A percentile compares a stretch with the other conserved stretches of the same genome.
These are phyloP conservation scores for Caligus rogercresseyi DNA, from an alignment of 1,140 invertebrate species.

Conservation along the genomic window DNA sequence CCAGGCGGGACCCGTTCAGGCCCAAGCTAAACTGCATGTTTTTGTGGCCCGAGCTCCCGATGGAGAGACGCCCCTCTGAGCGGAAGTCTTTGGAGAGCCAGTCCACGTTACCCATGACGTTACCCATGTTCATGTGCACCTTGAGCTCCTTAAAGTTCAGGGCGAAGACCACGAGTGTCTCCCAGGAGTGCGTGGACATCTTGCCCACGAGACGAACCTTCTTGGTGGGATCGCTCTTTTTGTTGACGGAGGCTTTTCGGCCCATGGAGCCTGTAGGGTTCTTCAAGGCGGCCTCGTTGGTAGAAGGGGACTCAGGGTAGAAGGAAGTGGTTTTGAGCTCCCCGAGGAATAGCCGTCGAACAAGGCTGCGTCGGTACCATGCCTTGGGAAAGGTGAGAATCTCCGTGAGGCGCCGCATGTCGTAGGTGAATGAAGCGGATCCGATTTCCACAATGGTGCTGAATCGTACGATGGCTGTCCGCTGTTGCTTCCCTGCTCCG, in stretches of 20 bases:
- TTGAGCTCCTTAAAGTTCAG: slow-evolving; percentile 86
- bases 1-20: slow-evolving; percentile 68
- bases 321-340: slow-evolving; percentile 46
- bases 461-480: slow-evolving; percentile 25
- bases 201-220: background rate
- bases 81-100: slow-evolving; percentile 80
- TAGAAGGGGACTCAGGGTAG: slow-evolving; percentile 32
- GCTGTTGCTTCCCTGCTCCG: slow-evolving; percentile 56
- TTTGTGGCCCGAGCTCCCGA: slow-evolving; percentile 81
- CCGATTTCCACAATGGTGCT: slow-evolving; percentile 82
- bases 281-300: slow-evolving; percentile 15
- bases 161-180: slow-evolving; percentile 83
- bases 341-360: slow-evolving; percentile 75
- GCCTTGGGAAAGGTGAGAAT: slow-evolving; percentile 94
- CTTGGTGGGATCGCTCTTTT: background rate
- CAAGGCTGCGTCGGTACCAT: slow-evolving; percentile 85
- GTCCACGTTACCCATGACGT: slow-evolving; percentile 90
- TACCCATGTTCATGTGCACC: slow-evolving; percentile 97
- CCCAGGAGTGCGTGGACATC: slow-evolving; percentile 42
- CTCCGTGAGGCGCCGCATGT: slow-evolving; percentile 91
- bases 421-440: slow-evolving; percentile 95
- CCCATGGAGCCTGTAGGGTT: slow-evolving; percentile 13
- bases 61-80: slow-evolving; percentile 72
- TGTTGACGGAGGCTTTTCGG: background rate
- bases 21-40: slow-evolving; percentile 76